Evolutionary conservation across 2,888 invertebrate species (phyloP).

Genomic region (Neoascia interrupta): DNA sequence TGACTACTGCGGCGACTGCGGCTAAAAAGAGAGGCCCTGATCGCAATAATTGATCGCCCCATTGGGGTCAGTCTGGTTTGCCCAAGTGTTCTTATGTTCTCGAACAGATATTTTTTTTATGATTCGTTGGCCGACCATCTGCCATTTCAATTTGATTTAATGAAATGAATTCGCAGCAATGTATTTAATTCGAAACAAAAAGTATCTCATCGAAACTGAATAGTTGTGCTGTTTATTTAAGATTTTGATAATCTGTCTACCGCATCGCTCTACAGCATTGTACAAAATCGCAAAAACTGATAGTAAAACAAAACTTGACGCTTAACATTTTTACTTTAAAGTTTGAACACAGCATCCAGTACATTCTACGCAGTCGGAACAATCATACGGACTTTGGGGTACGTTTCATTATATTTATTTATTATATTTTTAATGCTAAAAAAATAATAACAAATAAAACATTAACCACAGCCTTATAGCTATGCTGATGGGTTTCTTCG

Average conservation of each 20-base stretch:
- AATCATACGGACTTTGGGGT: conserved; percentile 21
- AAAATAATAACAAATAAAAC: too few species aligned
- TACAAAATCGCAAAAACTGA: too few species aligned
- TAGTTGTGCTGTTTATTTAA: neutral
- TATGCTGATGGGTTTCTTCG: too few species aligned
- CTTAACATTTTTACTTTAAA: too few species aligned
- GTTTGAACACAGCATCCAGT: conserved; percentile 21
- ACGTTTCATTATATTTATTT: conserved; percentile 5
- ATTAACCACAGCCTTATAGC: too few species aligned
- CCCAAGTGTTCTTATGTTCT: neutral
- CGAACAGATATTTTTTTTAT: neutral
- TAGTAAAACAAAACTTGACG: too few species aligned
- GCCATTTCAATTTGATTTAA: conserved; percentile 7
- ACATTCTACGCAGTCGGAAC: conserved; percentile 5
- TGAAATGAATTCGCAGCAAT: neutral
- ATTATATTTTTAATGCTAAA: neutral
- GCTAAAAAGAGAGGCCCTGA: too few species aligned
- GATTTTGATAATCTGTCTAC: too few species aligned
- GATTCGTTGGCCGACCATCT: conserved; percentile 46
- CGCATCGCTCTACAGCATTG: too few species aligned
- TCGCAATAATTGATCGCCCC: conserved; percentile 4
- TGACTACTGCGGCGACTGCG: too few species aligned
- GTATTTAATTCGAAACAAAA: conserved; percentile 8
- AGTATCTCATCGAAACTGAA: too few species aligned
- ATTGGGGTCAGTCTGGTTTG: neutral